Percentiles rank a stretch among this genome's conserved stretches.
These are phyloP conservation scores for Corvus hawaiiensis DNA, from an alignment of 2,113 vertebrate genomes.

Conservation along the genomic window DNA sequence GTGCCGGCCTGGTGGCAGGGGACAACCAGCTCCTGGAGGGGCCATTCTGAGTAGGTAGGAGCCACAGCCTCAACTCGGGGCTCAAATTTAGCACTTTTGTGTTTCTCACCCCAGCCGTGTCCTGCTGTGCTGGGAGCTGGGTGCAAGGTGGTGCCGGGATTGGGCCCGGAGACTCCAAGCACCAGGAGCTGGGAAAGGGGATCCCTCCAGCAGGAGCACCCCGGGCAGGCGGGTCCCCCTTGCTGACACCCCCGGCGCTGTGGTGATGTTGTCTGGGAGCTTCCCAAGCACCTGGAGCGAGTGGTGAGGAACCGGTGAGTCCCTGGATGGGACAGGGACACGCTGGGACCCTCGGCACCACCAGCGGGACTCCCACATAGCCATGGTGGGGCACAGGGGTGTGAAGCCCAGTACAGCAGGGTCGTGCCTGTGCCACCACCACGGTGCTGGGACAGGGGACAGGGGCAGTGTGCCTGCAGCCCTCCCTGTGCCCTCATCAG, in stretches of 20 bases:
- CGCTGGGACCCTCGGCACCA: accelerated
- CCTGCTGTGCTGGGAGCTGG: not conserved
- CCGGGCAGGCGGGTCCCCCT: accelerated
- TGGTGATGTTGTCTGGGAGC: accelerated
- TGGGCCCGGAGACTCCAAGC: accelerated
- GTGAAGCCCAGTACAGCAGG: accelerated
- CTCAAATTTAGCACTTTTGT: not conserved
- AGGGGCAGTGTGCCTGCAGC: not conserved
- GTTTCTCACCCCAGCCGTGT: accelerated
- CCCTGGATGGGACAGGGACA: accelerated
- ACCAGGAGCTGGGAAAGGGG: not conserved
- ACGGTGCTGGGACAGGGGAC: not conserved
- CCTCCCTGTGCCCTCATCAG: not conserved
- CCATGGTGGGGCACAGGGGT: accelerated
- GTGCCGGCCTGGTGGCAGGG: not conserved
- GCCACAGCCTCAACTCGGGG: not conserved
- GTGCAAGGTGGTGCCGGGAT: accelerated
- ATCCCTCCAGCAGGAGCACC: not conserved
- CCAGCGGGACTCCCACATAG: accelerated
- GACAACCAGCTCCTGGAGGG: not conserved
- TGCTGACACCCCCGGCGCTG: accelerated
- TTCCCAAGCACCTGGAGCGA: accelerated
- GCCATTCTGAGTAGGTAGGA: not conserved
- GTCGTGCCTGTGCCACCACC: accelerated
- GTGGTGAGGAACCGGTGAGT: not conserved